Conservation (phyloP, 2,797 vertebrate genomes). For the Champsocephalus esox region DNA sequence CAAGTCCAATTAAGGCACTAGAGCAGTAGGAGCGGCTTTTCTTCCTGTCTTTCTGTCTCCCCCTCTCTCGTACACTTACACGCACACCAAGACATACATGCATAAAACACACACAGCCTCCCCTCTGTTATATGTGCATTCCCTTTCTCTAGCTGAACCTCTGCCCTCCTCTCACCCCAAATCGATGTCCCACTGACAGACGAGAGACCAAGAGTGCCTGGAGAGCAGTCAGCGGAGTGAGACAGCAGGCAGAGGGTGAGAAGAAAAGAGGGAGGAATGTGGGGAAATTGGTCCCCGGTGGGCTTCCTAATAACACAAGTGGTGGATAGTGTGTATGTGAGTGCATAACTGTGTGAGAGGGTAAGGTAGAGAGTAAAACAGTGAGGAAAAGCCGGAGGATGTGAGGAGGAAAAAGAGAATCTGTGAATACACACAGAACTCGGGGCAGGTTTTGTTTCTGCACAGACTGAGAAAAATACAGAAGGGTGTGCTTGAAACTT, state of each 20-base stretch:
- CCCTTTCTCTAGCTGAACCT: conserved; percentile 43
- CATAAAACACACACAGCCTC: conserved; percentile 35
- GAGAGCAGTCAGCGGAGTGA: conserved; percentile 75
- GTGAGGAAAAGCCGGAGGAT: conserved; percentile 43
- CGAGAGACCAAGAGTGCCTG: conserved; percentile 58
- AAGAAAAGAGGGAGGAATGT: conserved; percentile 52
- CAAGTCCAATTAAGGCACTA: conserved; percentile 58
- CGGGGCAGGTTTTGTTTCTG: conserved; percentile 54
- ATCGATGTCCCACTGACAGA: conserved; percentile 68
- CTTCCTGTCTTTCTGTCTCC: conserved; percentile 3
- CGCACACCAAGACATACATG: conserved; percentile 3
- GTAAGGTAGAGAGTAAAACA: conserved; percentile 38
- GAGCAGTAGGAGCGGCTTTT: conserved; percentile 42
- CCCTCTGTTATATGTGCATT: conserved; percentile 37
- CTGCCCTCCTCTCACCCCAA: conserved; percentile 15
- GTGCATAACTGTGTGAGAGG: conserved; percentile 15
- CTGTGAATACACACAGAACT: conserved; percentile 64
- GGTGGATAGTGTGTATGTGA: conserved; percentile 42
- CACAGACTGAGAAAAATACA: conserved; percentile 49
- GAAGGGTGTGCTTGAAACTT: conserved; percentile 36
- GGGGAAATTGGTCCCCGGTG: conserved; percentile 84
- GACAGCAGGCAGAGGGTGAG: conserved; percentile 67
- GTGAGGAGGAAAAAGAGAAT: conserved; percentile 59
- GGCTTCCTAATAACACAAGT: conserved; percentile 65
- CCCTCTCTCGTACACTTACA: neutral